Percentiles rank a stretch among this genome's conserved stretches.
phyloP scores from a whole-genome alignment of 2,888 invertebrate species.

The Sarcophaga variegata region DNA sequence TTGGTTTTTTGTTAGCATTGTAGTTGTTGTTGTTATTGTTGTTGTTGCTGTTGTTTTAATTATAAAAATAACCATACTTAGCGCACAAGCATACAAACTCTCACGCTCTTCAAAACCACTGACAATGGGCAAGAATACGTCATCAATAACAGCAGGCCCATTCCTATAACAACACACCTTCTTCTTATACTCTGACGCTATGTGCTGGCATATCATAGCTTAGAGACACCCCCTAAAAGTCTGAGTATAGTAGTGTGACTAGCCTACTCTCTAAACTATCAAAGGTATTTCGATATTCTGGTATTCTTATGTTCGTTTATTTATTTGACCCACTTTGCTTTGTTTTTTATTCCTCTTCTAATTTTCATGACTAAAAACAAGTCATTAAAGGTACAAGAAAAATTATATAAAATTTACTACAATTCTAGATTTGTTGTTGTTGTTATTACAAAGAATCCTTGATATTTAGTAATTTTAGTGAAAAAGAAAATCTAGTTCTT shows the following conservation, averaged over 20 bases:
- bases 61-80: constrained; percentile 35
- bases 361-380: neutral
- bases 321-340: constrained; percentile 43
- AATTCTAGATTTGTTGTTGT: neutral
- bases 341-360: no score
- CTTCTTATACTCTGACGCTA: no score
- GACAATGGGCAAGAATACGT: constrained; percentile 8
- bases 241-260: no score
- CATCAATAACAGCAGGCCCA: neutral
- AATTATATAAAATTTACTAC: neutral
- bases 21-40: no score
- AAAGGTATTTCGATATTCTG: no score
- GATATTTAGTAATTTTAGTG: constrained; percentile 23
- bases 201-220: no score
- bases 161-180: no score
- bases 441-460: constrained; percentile 40
- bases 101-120: no score
- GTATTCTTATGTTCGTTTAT: no score
- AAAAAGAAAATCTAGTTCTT: neutral
- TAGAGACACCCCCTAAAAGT: no score
- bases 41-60: neutral
- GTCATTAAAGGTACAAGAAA: neutral
- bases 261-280: no score
- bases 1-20: neutral
- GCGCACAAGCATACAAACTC: constrained; percentile 9